Conservation (phyloP, 1,140 invertebrate species). For the Tribolium madens region DNA sequence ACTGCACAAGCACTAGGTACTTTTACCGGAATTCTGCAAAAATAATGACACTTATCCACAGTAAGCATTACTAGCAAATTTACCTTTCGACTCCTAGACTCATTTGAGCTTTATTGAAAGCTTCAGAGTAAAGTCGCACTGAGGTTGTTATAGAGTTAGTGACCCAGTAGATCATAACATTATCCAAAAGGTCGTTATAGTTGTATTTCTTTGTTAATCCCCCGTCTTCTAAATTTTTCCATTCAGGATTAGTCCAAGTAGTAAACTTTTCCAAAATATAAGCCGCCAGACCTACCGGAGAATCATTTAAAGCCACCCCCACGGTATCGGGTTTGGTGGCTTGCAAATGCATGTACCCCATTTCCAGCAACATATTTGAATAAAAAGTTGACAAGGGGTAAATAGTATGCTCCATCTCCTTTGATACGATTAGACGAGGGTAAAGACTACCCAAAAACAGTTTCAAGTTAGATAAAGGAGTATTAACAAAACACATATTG, state of each 20-base stretch:
- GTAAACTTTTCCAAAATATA: slow-evolving; percentile 93
- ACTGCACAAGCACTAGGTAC: slow-evolving; percentile 4
- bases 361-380: slow-evolving; percentile 72
- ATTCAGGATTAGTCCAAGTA: slow-evolving; percentile 77
- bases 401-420: slow-evolving; percentile 70
- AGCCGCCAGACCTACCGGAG: slow-evolving; percentile 81
- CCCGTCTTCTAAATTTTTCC: slow-evolving; percentile 69
- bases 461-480: slow-evolving; percentile 66
- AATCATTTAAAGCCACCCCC: slow-evolving; percentile 76
- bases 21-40: background rate
- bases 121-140: slow-evolving; percentile 81
- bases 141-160: slow-evolving; percentile 83
- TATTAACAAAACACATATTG: slow-evolving; percentile 73
- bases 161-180: slow-evolving; percentile 91
- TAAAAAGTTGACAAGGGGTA: slow-evolving; percentile 72
- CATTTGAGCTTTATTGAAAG: slow-evolving; percentile 65
- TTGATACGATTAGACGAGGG: slow-evolving; percentile 71
- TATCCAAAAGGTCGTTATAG: slow-evolving; percentile 85
- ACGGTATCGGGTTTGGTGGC: slow-evolving; percentile 93
- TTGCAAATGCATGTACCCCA: slow-evolving; percentile 89
- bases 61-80: slow-evolving; percentile 62
- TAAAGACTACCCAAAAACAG: slow-evolving; percentile 69
- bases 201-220: slow-evolving; percentile 75
- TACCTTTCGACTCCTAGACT: slow-evolving; percentile 68
- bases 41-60: background rate